Evolutionary conservation across 2,113 vertebrate genomes (phyloP), one percentile per base, ranked within the genome.

Genomic region (Neoarius graeffei): DNA sequence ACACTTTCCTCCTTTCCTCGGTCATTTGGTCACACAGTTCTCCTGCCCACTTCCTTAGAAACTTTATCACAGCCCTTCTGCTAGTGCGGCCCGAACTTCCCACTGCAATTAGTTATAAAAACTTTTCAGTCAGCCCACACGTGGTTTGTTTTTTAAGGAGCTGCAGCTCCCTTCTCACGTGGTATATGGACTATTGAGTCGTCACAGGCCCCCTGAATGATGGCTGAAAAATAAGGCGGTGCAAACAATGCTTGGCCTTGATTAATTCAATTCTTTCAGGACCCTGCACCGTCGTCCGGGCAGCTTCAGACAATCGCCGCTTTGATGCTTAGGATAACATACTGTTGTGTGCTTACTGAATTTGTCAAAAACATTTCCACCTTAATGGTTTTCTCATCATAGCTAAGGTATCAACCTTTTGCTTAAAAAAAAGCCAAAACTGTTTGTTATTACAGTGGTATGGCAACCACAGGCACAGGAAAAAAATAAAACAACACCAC

Each of bases 181-280:
- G 95, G 94, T 94, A 89, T 60, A 89, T 93, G 94, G 95, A 94
- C 95, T 95, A 96, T 96, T 96, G 95, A 96, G 95, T 96, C 95
- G 95, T 96, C 95, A 96, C 94, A 92, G 95, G 95, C 93, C 94
- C 94, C 95, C 95, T 96, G 95, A 96, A 95, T 95, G 95, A 95
- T 96, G 93, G 94, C 93, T 89, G 93, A 95, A 95, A 95, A 96
- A 95, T 96, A 96, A 95, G 95, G 95, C 95, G 92, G 91, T 86
- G 88, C 85, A 94, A 92, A 96, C 95, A 96, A 96, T 96, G 94
- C 95, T 91, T 94, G 91, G 95, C 96, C 95, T 95, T 96, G 95
- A 95, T 96, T 95, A 95, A 96, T 96, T 96, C 95, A 96, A 95
- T 96, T 96, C 95, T 96, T 96, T 96, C 95, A 93, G 94, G 95